Percentiles rank a stretch among this genome's conserved stretches.
Evolutionary conservation across 2,888 invertebrate genomes (phyloP).

Genomic region (Auanema freiburgensis): DNA sequence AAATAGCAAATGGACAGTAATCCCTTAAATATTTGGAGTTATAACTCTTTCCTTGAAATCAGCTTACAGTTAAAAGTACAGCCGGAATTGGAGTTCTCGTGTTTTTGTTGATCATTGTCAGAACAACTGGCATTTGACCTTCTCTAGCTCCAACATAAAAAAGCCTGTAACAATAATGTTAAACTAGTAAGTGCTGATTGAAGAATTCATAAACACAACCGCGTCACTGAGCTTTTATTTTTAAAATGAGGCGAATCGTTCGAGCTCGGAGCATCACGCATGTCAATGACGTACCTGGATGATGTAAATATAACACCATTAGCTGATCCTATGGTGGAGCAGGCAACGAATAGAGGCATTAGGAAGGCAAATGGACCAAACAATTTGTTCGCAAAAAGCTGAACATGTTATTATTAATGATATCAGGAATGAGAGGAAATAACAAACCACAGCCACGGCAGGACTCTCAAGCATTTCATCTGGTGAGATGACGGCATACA

Average conservation of each 20-base stretch:
- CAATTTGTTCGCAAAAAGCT: slow-evolving; percentile 71
- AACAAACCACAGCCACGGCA: slow-evolving; percentile 87
- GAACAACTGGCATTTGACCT: slow-evolving; percentile 67
- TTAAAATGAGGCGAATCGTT: background rate
- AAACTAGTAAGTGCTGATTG: background rate
- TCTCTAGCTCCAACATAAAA: slow-evolving; percentile 68
- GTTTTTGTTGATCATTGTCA: slow-evolving; percentile 67
- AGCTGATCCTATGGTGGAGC: slow-evolving; percentile 90
- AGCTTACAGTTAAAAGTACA: slow-evolving; percentile 66
- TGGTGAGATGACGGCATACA: slow-evolving; percentile 93
- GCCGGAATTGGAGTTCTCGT: slow-evolving; percentile 67
- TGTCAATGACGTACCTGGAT: slow-evolving; percentile 70
- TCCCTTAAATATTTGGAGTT: slow-evolving; percentile 71
- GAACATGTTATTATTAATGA: slow-evolving; percentile 10
- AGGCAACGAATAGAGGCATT: slow-evolving; percentile 92
- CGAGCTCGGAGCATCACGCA: background rate
- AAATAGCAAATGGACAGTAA: slow-evolving; percentile 87
- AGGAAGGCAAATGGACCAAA: slow-evolving; percentile 84
- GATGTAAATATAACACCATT: slow-evolving; percentile 95
- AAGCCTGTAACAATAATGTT: slow-evolving; percentile 58
- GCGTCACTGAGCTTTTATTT: background rate
- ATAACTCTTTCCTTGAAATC: slow-evolving; percentile 21
- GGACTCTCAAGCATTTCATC: slow-evolving; percentile 88
- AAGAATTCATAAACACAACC: background rate
- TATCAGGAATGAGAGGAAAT: background rate